Base-by-base conservation (phyloP, 1,140 invertebrate species). In the Heliothis virescens region DNA sequence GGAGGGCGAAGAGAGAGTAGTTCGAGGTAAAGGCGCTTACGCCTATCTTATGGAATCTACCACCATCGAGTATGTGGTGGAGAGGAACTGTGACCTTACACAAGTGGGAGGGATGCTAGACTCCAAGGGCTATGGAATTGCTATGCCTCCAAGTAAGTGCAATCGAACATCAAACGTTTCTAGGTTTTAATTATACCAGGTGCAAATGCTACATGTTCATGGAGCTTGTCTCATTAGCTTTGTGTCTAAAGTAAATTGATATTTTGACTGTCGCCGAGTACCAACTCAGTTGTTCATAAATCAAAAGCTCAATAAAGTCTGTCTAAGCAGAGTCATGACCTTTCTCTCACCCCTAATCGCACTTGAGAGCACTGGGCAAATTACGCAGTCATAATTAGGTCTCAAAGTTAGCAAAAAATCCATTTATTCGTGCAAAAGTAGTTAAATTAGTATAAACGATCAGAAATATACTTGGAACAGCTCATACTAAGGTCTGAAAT, bases 21-120 rank as follows among this genome's bases (percentile, higher is more conserved):
- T 97, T 52, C 97, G 98, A 87, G 97, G 97, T 5, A 97, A 97
- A 87, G 98, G 98, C 62, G 97, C 96, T 57, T 99, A 99, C 90
- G 98, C 98, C 0, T 99, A 98, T 91, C 95, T 99, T 9, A 99
- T 99, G 98, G 98, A 99, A 95, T 98, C 98, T 10, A 98, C 98
- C 1, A 98, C 97, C 12, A 98, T 98, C 77, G 98, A 99, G 90
- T 99, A 99, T 89, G 97, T 98, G 50, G 97, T 98, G 9, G 98
- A 98, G 88, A 96, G 98, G 81, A 98, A 98, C 88, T 99, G 98
- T 89, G 97, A 98, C 85, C 95, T 99, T 1, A 98, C 97, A 3
- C 98, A 98, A 95, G 97, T 99, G 52, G 98, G 98, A 11, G 97
- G 98, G 47, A 96, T 98, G 93, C 94, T 99, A 26, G 98, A 99